Base-by-base conservation (phyloP, 2,113 vertebrate species). In the Epinephelus moara region DNA sequence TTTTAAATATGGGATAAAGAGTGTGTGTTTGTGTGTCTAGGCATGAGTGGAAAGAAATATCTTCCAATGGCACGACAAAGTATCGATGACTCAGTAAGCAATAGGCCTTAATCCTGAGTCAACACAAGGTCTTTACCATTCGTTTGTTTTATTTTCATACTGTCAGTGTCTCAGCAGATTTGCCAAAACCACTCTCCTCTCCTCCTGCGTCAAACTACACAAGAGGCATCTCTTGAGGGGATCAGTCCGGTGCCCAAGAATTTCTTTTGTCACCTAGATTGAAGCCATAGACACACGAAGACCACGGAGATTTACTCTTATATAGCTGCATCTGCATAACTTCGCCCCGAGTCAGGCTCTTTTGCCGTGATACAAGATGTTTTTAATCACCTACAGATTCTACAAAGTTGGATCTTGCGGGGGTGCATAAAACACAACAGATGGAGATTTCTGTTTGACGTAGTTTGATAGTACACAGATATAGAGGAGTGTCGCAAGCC, bases 341-440 rank as follows among this genome's bases (percentile, higher is more conserved):
- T 45, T 71, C 33, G 27, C 23, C 67, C 76, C 6, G 14, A 70
- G 61, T 63, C 21, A 11, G 50, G 45, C 52, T 60, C 15, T 15
- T 72, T 86, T 45, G 63, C 71, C 50, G 42, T 49, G 21, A 70
- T 76, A 73, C 21, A 37, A 71, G 75, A 82, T 86, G 81, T 63
- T 78, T 89, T 74, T 85, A 90, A 91, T 89, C 62, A 66, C 72
- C 77, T 63, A 19, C 82, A 89, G 84, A 84, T 83, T 84, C 45
- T 27, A 60, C 52, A 73, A 50, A 52, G 42, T 71, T 86, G 78
- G 71, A 83, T 71, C 70, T 79, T 23, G 45, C 0, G 1, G 49
- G 42, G 27, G 10, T 19, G 53, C 71, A 81, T 88, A 88, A 90
- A 90, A 73, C 76, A 60, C 85, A 88, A 60, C 84, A 87, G 82